These are phyloP conservation scores for Pachycephus smyrnensis DNA, from an alignment of 2,888 invertebrate species.

Conservation along the genomic window DNA sequence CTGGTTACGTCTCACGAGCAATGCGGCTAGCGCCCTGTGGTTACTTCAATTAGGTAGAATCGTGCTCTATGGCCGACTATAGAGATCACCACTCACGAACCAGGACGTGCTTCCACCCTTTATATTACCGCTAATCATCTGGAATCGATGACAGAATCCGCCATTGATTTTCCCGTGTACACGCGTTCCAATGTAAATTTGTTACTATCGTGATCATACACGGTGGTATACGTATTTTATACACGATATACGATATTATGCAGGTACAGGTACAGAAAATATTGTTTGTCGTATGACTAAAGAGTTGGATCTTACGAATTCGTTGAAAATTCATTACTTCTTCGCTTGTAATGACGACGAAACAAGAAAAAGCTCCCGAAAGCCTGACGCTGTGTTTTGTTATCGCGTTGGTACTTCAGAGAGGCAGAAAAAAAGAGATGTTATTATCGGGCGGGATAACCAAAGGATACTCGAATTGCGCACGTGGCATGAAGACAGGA, in stretches of 20 bases:
- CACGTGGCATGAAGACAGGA: background rate
- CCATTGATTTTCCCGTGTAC: background rate
- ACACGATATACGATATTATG: background rate
- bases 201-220: background rate
- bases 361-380: background rate
- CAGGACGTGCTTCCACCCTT: constrained; percentile 59
- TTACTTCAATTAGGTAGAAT: constrained; percentile 65
- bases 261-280: background rate
- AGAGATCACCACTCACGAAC: constrained; percentile 47
- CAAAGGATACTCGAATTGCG: background rate
- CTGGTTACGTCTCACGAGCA: constrained; percentile 24
- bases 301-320: background rate
- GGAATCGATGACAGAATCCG: constrained; percentile 45
- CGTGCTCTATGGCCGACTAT: constrained; percentile 42
- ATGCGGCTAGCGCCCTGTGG: constrained; percentile 56
- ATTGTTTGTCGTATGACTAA: background rate
- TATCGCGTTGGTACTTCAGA: background rate
- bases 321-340: background rate
- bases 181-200: background rate
- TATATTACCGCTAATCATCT: constrained; percentile 60
- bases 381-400: background rate
- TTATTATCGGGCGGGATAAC: background rate
- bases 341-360: background rate
- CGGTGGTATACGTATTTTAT: background rate
- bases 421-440: background rate